Conservation (phyloP, 2,888 invertebrate species). For the Operophtera brumata region DNA sequence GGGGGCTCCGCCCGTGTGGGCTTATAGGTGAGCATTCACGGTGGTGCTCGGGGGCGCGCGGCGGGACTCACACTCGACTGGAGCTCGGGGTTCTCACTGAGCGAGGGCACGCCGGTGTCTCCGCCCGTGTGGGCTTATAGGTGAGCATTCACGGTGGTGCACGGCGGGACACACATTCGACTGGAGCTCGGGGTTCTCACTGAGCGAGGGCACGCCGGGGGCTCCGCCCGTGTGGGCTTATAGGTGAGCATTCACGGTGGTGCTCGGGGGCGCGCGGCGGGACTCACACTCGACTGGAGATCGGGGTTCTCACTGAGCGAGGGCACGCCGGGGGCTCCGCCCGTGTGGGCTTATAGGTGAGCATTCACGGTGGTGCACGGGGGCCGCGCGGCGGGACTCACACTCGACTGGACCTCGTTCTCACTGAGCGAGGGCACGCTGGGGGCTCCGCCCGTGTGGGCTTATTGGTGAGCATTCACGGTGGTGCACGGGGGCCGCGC, state of each 20-base stretch:
- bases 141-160: constrained; percentile 95
- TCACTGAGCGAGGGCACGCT: constrained; percentile 93
- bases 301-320: constrained; percentile 95
- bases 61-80: constrained; percentile 97
- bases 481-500: constrained; percentile 94
- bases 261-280: constrained; percentile 92
- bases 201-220: constrained; percentile 93
- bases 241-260: constrained; percentile 94
- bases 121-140: constrained; percentile 94
- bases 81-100: constrained; percentile 94
- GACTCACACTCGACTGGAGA: constrained; percentile 96
- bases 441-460: constrained; percentile 91
- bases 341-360: constrained; percentile 95
- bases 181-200: constrained; percentile 95
- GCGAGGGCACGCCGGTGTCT: constrained; percentile 91
- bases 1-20: constrained; percentile 91
- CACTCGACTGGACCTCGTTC: constrained; percentile 96
- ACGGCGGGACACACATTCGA: constrained; percentile 96
- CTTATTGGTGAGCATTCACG: constrained; percentile 93
- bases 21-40: constrained; percentile 95
- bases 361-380: constrained; percentile 95
- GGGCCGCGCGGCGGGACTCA: constrained; percentile 94
- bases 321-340: constrained; percentile 89
- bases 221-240: constrained; percentile 92
- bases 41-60: constrained; percentile 93